A percentile compares a stretch with the other conserved stretches of the same genome.
These are phyloP conservation scores for Argyresthia goedartella DNA, from an alignment of 2,888 invertebrate species.

Conservation along the genomic window DNA sequence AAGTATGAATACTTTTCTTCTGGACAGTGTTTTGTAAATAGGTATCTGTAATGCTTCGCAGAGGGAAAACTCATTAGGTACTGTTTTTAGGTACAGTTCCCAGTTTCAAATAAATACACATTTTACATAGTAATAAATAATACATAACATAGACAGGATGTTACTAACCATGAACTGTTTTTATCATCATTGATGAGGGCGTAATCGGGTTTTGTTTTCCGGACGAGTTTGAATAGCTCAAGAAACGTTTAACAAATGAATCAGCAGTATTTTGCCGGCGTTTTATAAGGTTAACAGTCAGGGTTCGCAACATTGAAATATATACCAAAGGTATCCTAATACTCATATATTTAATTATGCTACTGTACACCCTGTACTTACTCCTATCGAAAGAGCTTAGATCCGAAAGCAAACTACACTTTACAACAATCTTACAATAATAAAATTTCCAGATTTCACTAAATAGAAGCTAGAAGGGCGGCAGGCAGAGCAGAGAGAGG, in stretches of 20 bases:
- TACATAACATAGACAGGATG: constrained; percentile 8
- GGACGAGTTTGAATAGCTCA: constrained; percentile 24
- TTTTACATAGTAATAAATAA: neutral
- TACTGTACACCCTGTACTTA: constrained; percentile 1
- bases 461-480: neutral
- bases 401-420: too few relatives aligned
- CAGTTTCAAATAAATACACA: too few relatives aligned
- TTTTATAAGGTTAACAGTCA: constrained; percentile 54
- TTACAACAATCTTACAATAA: too few relatives aligned
- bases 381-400: neutral
- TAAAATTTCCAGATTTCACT: neutral
- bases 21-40: too few relatives aligned
- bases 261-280: constrained; percentile 56
- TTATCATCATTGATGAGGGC: constrained; percentile 20
- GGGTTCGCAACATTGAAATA: constrained; percentile 45
- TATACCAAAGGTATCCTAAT: neutral
- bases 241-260: constrained; percentile 48
- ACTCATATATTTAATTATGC: neutral
- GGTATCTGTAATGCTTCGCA: too few relatives aligned
- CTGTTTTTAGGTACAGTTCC: too few relatives aligned
- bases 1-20: too few relatives aligned
- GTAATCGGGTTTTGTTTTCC: constrained; percentile 20
- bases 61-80: too few relatives aligned
- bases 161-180: constrained; percentile 55
- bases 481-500: neutral